phyloP scores from a whole-genome alignment of 2,797 vertebrate genomes.

The Pelochelys cantorii region DNA sequence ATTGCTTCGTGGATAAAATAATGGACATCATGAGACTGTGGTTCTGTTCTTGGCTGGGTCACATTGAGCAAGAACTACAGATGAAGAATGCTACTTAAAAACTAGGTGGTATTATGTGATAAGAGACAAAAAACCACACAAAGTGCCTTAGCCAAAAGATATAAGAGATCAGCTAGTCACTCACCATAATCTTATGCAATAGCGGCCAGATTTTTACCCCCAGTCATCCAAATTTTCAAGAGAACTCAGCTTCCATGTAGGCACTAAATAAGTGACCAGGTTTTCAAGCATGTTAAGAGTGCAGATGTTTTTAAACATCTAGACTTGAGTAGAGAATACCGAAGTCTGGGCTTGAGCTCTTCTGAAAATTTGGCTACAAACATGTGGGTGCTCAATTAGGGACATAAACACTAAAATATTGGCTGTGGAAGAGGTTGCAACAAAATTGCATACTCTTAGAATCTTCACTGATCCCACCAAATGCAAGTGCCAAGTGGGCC shows the following conservation, averaged over 20 bases:
- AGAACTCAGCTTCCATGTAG: not conserved
- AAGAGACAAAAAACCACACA: not conserved
- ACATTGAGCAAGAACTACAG: not conserved
- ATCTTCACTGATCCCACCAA: rapidly evolving
- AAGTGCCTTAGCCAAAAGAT: not conserved
- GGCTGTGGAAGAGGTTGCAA: not conserved
- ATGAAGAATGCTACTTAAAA: not conserved
- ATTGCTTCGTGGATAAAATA: not conserved
- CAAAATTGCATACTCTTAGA: not conserved
- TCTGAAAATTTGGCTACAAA: not conserved
- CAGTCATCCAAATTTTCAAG: not conserved
- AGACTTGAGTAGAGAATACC: no score
- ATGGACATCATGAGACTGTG: not conserved
- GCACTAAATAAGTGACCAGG: not conserved
- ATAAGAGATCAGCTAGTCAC: not conserved
- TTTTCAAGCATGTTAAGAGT: not conserved
- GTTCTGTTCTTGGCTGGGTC: not conserved
- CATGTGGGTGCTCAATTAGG: not conserved
- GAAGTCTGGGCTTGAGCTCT: not conserved
- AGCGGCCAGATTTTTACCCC: not conserved
- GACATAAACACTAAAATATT: not conserved
- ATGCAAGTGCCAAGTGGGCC: rapidly evolving
- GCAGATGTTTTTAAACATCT: not conserved
- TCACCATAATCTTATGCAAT: not conserved
- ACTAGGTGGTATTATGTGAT: not conserved